These are phyloP conservation scores for Drosophila borborema DNA, from an alignment of 2,888 invertebrate genomes.

Conservation along the genomic window DNA sequence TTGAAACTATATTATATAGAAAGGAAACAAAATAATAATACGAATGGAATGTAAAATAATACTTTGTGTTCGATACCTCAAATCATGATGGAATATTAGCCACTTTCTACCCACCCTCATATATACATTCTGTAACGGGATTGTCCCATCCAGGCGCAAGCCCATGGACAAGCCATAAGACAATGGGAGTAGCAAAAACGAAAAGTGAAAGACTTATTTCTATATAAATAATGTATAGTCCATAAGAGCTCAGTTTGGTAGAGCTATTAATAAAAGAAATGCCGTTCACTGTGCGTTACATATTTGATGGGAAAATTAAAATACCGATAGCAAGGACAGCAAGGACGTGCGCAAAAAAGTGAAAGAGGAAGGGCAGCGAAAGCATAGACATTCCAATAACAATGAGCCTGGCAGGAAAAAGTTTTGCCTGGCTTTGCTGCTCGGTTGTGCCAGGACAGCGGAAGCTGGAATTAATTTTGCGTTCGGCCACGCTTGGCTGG, in stretches of 20 bases:
- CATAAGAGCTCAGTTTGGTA: neutral
- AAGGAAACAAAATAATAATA: too few species aligned
- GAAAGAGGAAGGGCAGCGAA: constrained; percentile 2
- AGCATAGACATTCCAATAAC: constrained; percentile 69
- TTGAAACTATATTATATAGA: too few species aligned
- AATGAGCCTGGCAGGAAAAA: constrained; percentile 59
- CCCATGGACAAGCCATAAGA: neutral
- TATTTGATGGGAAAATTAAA: constrained; percentile 5
- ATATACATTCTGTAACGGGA: neutral
- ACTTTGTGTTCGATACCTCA: neutral
- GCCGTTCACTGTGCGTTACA: constrained; percentile 4
- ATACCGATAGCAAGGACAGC: constrained; percentile 2
- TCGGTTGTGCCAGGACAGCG: constrained; percentile 45
- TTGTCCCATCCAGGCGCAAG: neutral
- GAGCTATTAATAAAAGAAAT: neutral
- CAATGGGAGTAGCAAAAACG: neutral
- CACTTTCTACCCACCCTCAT: too few species aligned
- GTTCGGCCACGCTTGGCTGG: constrained; percentile 60
- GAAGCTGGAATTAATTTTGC: constrained; percentile 77
- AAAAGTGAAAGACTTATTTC: neutral
- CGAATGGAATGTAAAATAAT: too few species aligned
- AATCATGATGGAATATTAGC: neutral
- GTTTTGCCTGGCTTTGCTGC: constrained; percentile 40
- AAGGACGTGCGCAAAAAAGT: neutral
- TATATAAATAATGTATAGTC: constrained; percentile 7